Evolutionary conservation across 1,140 invertebrate genomes (phyloP).

Genomic region (Polyergus mexicanus): DNA sequence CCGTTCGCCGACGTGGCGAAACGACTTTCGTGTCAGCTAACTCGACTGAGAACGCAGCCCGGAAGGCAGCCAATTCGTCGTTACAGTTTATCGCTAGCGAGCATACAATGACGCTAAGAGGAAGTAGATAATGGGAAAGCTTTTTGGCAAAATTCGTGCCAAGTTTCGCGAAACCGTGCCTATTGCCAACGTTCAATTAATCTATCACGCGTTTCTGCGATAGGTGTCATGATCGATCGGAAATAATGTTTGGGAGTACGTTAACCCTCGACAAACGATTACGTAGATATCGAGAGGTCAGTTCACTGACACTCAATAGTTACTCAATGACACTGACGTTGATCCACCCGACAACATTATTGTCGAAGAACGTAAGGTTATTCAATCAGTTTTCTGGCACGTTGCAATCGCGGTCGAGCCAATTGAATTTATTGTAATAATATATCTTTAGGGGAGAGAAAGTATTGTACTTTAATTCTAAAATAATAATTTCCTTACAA

Average conservation of each 20-base stretch:
- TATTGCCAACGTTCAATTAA: slow-evolving; percentile 33
- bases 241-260: slow-evolving; percentile 1
- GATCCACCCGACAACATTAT: slow-evolving; percentile 43
- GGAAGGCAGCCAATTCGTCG: slow-evolving; percentile 68
- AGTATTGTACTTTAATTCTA: not conserved
- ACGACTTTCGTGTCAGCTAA: slow-evolving; percentile 32
- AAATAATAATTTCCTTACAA: not conserved
- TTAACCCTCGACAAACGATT: slow-evolving; percentile 10
- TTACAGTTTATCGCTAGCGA: slow-evolving; percentile 21
- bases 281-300: slow-evolving; percentile 51
- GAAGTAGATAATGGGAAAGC: slow-evolving; percentile 70
- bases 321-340: slow-evolving; percentile 44
- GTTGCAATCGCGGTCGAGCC: slow-evolving; percentile 45
- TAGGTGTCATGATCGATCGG: not conserved
- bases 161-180: not conserved
- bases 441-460: not conserved
- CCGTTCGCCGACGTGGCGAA: slow-evolving; percentile 20
- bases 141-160: slow-evolving; percentile 74
- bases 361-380: slow-evolving; percentile 35
- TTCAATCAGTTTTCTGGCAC: slow-evolving; percentile 59
- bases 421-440: slow-evolving; percentile 21
- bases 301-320: slow-evolving; percentile 65
- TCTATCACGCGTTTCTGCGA: not conserved
- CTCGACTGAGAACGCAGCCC: slow-evolving; percentile 44
- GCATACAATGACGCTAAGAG: slow-evolving; percentile 59